Evolutionary conservation across 2,113 vertebrate genomes (phyloP).

Genomic region (Cepphus grylle): DNA sequence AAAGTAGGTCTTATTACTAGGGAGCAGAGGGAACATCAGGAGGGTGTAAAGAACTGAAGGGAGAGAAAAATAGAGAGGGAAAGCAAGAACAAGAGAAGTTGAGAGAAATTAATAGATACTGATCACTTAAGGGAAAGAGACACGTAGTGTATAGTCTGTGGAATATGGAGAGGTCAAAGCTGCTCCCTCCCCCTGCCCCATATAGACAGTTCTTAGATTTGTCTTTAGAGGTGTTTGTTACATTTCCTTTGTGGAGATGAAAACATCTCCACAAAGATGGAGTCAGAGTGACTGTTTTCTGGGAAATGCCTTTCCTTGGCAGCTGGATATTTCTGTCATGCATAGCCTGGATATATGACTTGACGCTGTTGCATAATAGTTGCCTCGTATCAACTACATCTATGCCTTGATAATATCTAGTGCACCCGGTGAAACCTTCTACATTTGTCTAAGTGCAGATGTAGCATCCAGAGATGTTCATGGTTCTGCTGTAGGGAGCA

Average conservation of each 20-base stretch:
- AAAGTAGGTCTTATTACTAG: background rate
- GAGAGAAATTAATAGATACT: background rate
- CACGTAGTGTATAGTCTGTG: accelerated
- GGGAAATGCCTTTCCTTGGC: background rate
- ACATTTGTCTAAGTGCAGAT: background rate
- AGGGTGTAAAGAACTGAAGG: background rate
- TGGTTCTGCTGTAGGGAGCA: background rate
- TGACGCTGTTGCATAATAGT: background rate
- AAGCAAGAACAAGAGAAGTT: background rate
- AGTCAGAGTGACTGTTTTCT: background rate
- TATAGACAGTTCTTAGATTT: background rate
- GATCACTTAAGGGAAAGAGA: background rate
- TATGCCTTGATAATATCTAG: background rate
- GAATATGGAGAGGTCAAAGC: background rate
- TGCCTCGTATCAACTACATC: background rate
- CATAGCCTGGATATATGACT: background rate
- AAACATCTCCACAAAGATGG: background rate
- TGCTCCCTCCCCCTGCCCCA: background rate
- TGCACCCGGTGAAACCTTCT: background rate
- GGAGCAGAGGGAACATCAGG: background rate
- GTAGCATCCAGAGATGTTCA: background rate
- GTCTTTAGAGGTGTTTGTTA: background rate
- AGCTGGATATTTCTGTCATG: background rate
- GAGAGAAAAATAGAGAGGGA: background rate
- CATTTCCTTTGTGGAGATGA: background rate